These are phyloP conservation scores for Formica aserva DNA, from an alignment of 2,888 invertebrate genomes.

Conservation along the genomic window DNA sequence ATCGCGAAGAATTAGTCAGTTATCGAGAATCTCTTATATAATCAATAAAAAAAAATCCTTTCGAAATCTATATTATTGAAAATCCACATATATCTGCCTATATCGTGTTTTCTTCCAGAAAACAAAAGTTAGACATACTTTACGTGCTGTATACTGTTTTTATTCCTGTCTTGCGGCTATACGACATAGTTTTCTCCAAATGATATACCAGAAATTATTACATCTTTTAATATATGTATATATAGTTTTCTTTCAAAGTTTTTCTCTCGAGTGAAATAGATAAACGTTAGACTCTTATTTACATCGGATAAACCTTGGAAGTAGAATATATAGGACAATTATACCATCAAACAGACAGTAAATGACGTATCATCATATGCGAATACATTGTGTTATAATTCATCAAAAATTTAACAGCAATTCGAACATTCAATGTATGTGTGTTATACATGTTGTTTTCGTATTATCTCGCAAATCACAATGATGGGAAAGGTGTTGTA, in stretches of 20 bases:
- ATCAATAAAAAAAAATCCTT: neutral
- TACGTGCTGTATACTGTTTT: neutral
- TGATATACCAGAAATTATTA: conserved; percentile 56
- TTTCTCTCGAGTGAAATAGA: conserved; percentile 27
- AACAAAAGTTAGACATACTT: neutral
- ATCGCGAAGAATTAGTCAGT: neutral
- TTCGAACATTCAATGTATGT: conserved; percentile 49
- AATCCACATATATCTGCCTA: neutral
- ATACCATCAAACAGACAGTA: conserved; percentile 36
- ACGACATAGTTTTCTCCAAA: conserved; percentile 24
- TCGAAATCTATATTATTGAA: neutral
- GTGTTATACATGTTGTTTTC: conserved; percentile 17
- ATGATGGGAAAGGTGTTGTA: conserved; percentile 25
- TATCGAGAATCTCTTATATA: neutral
- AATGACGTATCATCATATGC: conserved; percentile 23
- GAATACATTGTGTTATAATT: conserved; percentile 48
- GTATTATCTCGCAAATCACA: conserved; percentile 47
- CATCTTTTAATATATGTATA: conserved; percentile 4
- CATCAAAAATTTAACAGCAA: conserved; percentile 53
- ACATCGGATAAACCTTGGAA: conserved; percentile 60
- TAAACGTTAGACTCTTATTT: conserved; percentile 59
- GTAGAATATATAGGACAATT: conserved; percentile 50
- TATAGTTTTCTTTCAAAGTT: neutral
- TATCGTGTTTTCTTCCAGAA: neutral
- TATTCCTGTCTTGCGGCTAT: neutral